Evolutionary conservation across 2,888 invertebrate species (phyloP).

Genomic region (Scaptomyza caliginosa): DNA sequence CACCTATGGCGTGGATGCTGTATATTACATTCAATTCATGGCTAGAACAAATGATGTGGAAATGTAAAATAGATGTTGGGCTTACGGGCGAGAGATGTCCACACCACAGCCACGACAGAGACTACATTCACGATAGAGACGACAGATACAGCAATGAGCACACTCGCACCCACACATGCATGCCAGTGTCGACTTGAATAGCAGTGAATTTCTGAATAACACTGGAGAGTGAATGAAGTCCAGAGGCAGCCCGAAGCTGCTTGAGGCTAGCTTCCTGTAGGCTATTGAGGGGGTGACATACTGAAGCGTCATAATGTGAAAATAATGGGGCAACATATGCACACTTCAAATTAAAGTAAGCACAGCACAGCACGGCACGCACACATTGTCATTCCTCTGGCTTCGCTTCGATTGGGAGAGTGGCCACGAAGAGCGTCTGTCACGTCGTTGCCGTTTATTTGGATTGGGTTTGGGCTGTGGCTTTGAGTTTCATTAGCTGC

Average conservation of each 20-base stretch:
- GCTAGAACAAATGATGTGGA: slow-evolving; percentile 82
- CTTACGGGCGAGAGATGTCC: slow-evolving; percentile 42
- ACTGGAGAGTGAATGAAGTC: slow-evolving; percentile 17
- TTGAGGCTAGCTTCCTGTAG: slow-evolving; percentile 7
- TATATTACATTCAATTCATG: slow-evolving; percentile 80
- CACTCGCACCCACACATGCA: slow-evolving; percentile 9
- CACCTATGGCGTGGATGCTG: slow-evolving; percentile 55
- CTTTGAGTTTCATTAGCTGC: slow-evolving; percentile 70
- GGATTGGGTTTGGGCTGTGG: background rate
- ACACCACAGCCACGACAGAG: background rate
- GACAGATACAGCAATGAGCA: slow-evolving; percentile 26
- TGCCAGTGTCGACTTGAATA: slow-evolving; percentile 9
- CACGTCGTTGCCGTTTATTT: slow-evolving; percentile 60
- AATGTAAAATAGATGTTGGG: slow-evolving; percentile 81
- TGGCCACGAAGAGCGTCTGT: slow-evolving; percentile 45
- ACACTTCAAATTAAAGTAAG: slow-evolving; percentile 72
- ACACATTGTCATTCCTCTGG: slow-evolving; percentile 20
- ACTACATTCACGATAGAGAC: background rate
- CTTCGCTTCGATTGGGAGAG: slow-evolving; percentile 5
- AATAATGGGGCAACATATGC: slow-evolving; percentile 68
- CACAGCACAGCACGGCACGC: background rate
- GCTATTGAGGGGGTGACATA: slow-evolving; percentile 21
- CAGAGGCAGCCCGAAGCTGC: slow-evolving; percentile 1
- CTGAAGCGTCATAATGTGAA: slow-evolving; percentile 59
- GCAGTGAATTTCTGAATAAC: slow-evolving; percentile 2